phyloP scores from a whole-genome alignment of 2,113 vertebrate species.

The Heloderma charlesbogerti region DNA sequence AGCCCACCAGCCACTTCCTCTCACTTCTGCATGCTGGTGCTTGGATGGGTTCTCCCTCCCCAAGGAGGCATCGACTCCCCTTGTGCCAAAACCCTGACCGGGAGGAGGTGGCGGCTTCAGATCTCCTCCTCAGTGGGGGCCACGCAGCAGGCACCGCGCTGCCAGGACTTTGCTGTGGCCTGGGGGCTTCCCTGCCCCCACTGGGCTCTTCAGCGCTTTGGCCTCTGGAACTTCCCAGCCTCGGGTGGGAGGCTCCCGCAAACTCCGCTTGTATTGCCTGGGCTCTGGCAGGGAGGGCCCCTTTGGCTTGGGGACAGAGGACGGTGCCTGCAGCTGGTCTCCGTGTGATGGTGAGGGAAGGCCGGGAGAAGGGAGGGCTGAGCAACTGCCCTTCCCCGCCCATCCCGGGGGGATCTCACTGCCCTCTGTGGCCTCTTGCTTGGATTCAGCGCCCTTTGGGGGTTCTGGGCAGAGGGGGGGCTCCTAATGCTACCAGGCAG shows the following conservation, averaged over 20 bases:
- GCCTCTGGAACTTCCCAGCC: too few species aligned
- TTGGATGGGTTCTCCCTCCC: background rate
- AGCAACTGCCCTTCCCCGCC: too few species aligned
- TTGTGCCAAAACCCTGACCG: background rate
- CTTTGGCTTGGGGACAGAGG: background rate
- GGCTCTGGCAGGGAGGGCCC: background rate
- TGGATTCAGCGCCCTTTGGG: too few species aligned
- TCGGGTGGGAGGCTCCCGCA: background rate
- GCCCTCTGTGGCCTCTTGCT: too few species aligned
- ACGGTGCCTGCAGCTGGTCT: rapidly evolving
- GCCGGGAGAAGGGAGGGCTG: too few species aligned
- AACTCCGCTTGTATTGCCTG: too few species aligned
- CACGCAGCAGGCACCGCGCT: too few species aligned
- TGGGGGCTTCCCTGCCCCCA: background rate
- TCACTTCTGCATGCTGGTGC: background rate
- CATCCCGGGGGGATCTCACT: too few species aligned
- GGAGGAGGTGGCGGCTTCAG: background rate
- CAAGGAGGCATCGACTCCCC: background rate
- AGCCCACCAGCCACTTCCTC: rapidly evolving
- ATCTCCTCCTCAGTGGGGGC: too few species aligned
- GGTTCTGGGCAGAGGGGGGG: too few species aligned
- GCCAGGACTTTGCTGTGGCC: background rate
- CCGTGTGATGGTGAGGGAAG: too few species aligned
- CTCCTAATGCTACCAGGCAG: too few species aligned
- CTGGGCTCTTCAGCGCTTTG: background rate